Evolutionary conservation across 2,113 vertebrate genomes (phyloP), one percentile per base, ranked within the genome.

Genomic region (Electrona antarctica): DNA sequence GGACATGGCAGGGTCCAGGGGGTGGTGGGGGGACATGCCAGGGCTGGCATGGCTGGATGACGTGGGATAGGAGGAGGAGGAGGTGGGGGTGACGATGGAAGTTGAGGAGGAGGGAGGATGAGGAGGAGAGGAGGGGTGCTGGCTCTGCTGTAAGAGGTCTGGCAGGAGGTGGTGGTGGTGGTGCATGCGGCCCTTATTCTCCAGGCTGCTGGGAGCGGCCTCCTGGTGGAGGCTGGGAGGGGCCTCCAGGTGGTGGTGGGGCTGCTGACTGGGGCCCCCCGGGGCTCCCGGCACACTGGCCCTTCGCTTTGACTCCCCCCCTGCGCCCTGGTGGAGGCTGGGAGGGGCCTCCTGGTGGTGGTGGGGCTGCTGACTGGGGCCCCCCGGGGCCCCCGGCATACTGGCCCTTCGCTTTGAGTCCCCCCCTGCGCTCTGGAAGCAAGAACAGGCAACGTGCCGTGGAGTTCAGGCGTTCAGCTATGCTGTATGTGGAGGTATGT

Each of bases 71-170:
- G 95, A 94, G 86, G 95, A 95, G n/a, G 85, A 70, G 65, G 70
- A 71, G 69, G 14, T 28, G 56, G 56, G 33, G 33, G 33, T 41
- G 33, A 33, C 49, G 61, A 64, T 13, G 48, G 61, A 21, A 76
- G 78, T 89, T 80, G 91, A 87, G 80, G 94, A 94, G 93, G 95
- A 95, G 79, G 83, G 86, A 57, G 61, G 52, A 6, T 14, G 88
- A 58, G 59, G 89, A 77, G 28, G 89, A 88, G 82, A 90, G 71
- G 96, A 95, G 92, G 94, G 94, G 93, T 95, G 97, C 93, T 97
- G 96, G 95, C 97, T 98, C 96, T 98, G 97, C 95, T 98, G 97
- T 95, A 99, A 97, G 95, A 99, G 96, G 95, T 99, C 97, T 90
- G 97, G 97, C 88, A 99, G 97, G 33, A 41, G 33, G 33, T 4